These are phyloP conservation scores for Myocastor coypus DNA, from an alignment of 2,113 vertebrate species.

Conservation along the genomic window DNA sequence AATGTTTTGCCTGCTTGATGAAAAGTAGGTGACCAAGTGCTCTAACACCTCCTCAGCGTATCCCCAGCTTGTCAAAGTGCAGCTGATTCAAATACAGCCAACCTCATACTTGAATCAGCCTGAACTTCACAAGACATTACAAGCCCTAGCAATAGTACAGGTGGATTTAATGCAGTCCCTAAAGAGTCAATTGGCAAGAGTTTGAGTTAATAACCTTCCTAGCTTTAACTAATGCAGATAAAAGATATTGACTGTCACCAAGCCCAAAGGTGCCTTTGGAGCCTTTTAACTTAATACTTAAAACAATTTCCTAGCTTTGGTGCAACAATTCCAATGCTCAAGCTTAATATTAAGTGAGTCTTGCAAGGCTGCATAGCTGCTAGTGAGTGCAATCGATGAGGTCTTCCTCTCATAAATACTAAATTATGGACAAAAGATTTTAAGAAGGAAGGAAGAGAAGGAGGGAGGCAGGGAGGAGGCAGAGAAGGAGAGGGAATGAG, in stretches of 20 bases:
- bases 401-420: not conserved
- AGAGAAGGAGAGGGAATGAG: not conserved
- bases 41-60: not conserved
- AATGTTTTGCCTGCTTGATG: not conserved
- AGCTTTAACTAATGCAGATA: slow-evolving; percentile 27
- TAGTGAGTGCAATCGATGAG: not conserved
- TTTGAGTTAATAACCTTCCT: not conserved
- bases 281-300: slow-evolving; percentile 9
- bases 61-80: not conserved
- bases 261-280: not conserved
- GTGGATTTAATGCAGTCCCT: not conserved
- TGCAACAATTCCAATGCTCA: not conserved
- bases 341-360: not conserved
- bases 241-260: not conserved
- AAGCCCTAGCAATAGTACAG: not conserved
- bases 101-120: not conserved
- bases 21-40: not conserved
- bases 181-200: not conserved
- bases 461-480: rapidly evolving
- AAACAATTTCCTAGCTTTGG: slow-evolving; percentile 15
- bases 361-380: not conserved
- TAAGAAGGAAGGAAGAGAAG: not conserved
- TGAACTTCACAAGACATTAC: not conserved
- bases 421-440: not conserved
- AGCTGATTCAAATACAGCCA: not conserved